Percentiles rank a stretch among this genome's conserved stretches.
Conservation (phyloP, 2,113 vertebrate species). For the Tinamus guttatus region DNA sequence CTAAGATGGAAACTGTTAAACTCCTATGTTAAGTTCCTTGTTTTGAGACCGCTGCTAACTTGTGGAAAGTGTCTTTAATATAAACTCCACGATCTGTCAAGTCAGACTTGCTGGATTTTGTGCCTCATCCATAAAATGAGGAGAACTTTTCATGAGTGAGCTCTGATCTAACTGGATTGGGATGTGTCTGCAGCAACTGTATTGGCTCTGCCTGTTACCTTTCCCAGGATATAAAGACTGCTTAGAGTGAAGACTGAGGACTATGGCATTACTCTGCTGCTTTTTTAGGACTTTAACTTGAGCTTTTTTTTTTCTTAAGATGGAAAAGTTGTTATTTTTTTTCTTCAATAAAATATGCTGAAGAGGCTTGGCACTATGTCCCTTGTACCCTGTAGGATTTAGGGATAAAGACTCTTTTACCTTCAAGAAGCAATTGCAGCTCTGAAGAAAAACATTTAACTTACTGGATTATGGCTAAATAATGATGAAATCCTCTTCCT, state of each 20-base stretch:
- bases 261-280: not conserved
- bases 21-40: not conserved
- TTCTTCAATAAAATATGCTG: not conserved
- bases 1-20: not conserved
- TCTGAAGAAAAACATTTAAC: not conserved
- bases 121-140: not conserved
- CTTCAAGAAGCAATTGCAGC: not conserved
- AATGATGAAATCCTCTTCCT: not conserved
- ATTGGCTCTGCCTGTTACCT: not conserved
- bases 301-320: not conserved
- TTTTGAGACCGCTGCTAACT: not conserved
- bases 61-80: not conserved
- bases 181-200: not conserved
- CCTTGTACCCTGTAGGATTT: not conserved
- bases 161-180: not conserved
- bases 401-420: not conserved
- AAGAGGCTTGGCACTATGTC: not conserved
- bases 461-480: not conserved
- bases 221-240: not conserved
- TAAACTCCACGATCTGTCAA: not conserved
- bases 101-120: not conserved
- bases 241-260: not conserved
- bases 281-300: not conserved
- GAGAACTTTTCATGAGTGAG: not conserved
- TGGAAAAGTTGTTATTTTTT: not conserved